Conservation (phyloP, 2,888 invertebrate genomes). For the Danaus chrysippus region DNA sequence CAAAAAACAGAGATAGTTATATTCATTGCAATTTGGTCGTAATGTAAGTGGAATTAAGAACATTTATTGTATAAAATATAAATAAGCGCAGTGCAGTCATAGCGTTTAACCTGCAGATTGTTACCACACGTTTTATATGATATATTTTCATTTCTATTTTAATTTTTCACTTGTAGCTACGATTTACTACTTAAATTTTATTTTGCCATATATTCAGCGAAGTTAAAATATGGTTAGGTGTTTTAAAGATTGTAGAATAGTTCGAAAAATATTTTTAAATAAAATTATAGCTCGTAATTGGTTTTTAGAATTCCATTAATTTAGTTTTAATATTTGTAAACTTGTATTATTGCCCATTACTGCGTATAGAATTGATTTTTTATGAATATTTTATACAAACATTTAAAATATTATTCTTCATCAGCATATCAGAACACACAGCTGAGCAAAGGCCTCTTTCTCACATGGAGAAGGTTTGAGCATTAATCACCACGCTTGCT, state of each 20-base stretch:
- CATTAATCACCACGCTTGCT: too few relatives aligned
- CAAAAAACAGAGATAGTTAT: background rate
- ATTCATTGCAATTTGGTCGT: background rate
- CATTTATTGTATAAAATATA: slow-evolving; percentile 19
- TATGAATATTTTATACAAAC: too few relatives aligned
- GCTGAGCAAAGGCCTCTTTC: too few relatives aligned
- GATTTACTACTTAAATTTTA: background rate
- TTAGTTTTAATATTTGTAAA: too few relatives aligned
- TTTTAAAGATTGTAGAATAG: background rate
- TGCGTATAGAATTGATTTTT: too few relatives aligned
- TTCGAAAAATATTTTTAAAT: too few relatives aligned
- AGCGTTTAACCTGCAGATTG: slow-evolving; percentile 20
- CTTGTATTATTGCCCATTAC: too few relatives aligned
- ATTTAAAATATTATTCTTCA: too few relatives aligned
- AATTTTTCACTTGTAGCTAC: slow-evolving; percentile 15
- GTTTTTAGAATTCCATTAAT: too few relatives aligned
- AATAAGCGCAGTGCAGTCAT: slow-evolving; percentile 27
- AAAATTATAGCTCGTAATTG: too few relatives aligned
- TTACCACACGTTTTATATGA: slow-evolving; percentile 23
- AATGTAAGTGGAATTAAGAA: background rate
- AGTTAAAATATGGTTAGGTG: background rate
- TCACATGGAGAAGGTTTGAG: too few relatives aligned
- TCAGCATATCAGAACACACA: too few relatives aligned
- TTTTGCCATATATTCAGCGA: background rate
- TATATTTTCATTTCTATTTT: slow-evolving; percentile 23